phyloP scores from a whole-genome alignment of 2,888 invertebrate genomes.

The Rhodophaea formosa region DNA sequence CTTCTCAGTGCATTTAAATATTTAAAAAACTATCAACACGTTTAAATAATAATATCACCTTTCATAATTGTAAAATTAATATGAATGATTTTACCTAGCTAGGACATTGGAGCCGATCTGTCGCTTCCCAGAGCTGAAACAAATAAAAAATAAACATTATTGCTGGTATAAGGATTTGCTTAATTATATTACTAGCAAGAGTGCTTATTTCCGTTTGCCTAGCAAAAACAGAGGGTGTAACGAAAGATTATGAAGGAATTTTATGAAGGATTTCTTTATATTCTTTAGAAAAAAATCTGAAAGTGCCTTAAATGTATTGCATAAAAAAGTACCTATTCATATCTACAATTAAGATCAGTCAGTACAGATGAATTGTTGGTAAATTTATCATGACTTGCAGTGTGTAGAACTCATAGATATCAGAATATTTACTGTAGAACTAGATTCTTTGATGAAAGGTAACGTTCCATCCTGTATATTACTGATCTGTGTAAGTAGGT shows the following conservation, averaged over 20 bases:
- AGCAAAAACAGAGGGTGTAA: too few species aligned
- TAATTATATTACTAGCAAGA: neutral
- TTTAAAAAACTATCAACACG: neutral
- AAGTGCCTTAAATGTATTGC: too few species aligned
- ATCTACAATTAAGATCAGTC: too few species aligned
- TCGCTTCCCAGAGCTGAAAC: constrained; percentile 89
- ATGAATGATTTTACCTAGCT: constrained; percentile 84
- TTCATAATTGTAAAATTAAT: neutral
- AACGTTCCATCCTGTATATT: neutral
- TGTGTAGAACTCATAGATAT: neutral
- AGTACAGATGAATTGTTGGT: too few species aligned
- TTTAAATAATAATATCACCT: neutral
- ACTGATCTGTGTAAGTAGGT: neutral
- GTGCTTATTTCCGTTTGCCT: too few species aligned
- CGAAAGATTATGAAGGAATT: too few species aligned
- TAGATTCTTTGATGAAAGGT: neutral
- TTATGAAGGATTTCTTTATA: too few species aligned
- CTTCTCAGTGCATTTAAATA: too few species aligned
- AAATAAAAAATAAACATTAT: constrained; percentile 19
- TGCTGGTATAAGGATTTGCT: neutral
- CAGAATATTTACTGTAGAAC: too few species aligned
- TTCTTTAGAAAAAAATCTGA: too few species aligned
- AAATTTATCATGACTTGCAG: too few species aligned
- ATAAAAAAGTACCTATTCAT: too few species aligned
- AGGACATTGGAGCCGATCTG: constrained; percentile 92